Percentiles rank a stretch among this genome's conserved stretches.
These are phyloP conservation scores for Falco rusticolus DNA, from an alignment of 2,797 vertebrate genomes.

Conservation along the genomic window DNA sequence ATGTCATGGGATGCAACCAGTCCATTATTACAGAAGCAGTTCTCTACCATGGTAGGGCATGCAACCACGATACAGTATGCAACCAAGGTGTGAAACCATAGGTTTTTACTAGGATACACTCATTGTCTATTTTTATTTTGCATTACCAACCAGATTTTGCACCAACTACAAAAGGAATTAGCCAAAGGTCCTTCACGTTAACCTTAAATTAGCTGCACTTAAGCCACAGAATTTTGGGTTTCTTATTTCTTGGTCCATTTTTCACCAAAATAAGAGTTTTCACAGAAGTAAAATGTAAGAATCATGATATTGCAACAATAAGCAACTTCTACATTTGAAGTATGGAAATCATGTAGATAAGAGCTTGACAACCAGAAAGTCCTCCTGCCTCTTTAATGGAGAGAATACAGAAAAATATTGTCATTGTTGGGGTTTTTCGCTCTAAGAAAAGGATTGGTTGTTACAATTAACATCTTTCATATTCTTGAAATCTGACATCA, in stretches of 20 bases:
- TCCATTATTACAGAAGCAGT: too few relatives aligned
- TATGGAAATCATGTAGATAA: neutral
- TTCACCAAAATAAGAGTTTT: neutral
- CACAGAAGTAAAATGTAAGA: neutral
- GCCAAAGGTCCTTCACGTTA: rapidly evolving
- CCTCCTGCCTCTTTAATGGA: neutral
- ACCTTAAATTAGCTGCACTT: neutral
- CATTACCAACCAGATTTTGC: neutral
- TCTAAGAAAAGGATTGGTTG: rapidly evolving
- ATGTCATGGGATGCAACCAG: too few relatives aligned
- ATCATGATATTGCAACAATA: neutral
- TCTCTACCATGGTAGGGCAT: too few relatives aligned
- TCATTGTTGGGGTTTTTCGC: rapidly evolving
- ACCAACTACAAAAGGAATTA: neutral
- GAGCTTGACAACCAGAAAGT: neutral
- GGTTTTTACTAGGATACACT: neutral
- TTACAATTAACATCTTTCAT: neutral
- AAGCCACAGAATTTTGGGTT: neutral
- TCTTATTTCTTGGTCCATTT: neutral
- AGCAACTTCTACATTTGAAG: neutral
- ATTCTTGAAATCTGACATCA: neutral
- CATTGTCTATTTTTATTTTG: neutral
- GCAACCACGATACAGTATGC: too few relatives aligned
- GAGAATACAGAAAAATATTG: neutral
- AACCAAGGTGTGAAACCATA: neutral